Percentiles rank a stretch among this genome's conserved stretches.
phyloP scores from a whole-genome alignment of 2,797 vertebrate species.

The Megaceryle alcyon region DNA sequence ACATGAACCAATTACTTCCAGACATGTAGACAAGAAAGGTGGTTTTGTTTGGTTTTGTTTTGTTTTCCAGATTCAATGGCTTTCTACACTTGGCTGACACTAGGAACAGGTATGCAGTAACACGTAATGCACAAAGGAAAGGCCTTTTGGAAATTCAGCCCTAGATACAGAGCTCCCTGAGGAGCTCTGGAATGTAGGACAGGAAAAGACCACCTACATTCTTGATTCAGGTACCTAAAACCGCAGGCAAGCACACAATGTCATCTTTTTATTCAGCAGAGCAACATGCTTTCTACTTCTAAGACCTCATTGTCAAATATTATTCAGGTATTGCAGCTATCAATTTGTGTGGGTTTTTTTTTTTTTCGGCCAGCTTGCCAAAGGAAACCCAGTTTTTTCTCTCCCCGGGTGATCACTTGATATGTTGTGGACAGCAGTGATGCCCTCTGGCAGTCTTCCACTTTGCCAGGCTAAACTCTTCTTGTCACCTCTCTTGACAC shows the following conservation, averaged over 20 bases:
- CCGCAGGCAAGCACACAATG: neutral
- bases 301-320: neutral
- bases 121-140: neutral
- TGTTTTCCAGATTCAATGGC: neutral
- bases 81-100: neutral
- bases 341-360: neutral
- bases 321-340: neutral
- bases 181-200: neutral
- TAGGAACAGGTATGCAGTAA: neutral
- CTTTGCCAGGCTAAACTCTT: neutral
- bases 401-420: neutral
- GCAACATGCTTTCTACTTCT: neutral
- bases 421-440: neutral
- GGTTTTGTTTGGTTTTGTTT: no score
- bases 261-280: neutral
- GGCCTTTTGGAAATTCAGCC: neutral
- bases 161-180: neutral
- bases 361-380: neutral
- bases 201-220: neutral
- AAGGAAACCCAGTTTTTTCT: neutral
- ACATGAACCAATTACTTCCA: neutral
- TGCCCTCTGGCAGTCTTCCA: neutral
- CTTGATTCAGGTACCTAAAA: neutral
- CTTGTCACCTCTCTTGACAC: neutral
- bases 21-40: neutral